A percentile compares a stretch with the other conserved stretches of the same genome.
These are phyloP conservation scores for Sarcophaga carnaria DNA, from an alignment of 2,888 invertebrate genomes.

Conservation along the genomic window DNA sequence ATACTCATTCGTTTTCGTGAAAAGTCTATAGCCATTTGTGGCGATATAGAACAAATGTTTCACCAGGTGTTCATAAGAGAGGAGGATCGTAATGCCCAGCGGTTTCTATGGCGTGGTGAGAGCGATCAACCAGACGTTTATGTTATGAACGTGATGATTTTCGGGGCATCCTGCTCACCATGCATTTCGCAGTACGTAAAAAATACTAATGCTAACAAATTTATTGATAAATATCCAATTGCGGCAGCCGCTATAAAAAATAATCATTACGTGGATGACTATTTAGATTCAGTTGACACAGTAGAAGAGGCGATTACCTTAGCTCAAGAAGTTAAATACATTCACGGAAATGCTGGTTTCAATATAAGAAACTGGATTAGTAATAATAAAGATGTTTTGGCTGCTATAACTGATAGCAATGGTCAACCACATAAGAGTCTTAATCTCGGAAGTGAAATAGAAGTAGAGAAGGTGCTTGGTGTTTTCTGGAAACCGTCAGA, in stretches of 20 bases:
- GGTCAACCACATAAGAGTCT: conserved; percentile 9
- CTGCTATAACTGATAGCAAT: conserved; percentile 5
- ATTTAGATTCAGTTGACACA: conserved; percentile 43
- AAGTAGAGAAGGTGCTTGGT: conserved; percentile 39
- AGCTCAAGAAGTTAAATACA: conserved; percentile 39
- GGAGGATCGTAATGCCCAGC: conserved; percentile 51
- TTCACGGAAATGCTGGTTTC: conserved; percentile 36
- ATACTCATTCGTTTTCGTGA: conserved; percentile 24
- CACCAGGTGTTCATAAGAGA: conserved; percentile 50
- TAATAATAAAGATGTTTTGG: conserved; percentile 25
- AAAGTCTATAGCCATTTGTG: conserved; percentile 38
- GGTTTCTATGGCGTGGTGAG: conserved; percentile 51
- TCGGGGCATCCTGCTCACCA: no score
- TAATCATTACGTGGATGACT: conserved; percentile 50
- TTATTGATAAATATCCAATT: neutral
- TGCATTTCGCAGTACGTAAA: no score
- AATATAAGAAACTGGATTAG: conserved; percentile 43
- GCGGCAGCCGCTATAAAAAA: conserved; percentile 33
- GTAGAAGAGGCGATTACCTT: conserved; percentile 30
- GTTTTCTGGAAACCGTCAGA: conserved; percentile 60
- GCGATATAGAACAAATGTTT: conserved; percentile 60
- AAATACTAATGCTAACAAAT: no score
- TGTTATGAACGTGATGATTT: conserved; percentile 36
- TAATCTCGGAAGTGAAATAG: conserved; percentile 36
- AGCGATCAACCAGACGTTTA: conserved; percentile 13